A percentile compares a stretch with the other conserved stretches of the same genome.
Evolutionary conservation across 2,797 vertebrate genomes (phyloP).

Genomic region (Ispidina picta): DNA sequence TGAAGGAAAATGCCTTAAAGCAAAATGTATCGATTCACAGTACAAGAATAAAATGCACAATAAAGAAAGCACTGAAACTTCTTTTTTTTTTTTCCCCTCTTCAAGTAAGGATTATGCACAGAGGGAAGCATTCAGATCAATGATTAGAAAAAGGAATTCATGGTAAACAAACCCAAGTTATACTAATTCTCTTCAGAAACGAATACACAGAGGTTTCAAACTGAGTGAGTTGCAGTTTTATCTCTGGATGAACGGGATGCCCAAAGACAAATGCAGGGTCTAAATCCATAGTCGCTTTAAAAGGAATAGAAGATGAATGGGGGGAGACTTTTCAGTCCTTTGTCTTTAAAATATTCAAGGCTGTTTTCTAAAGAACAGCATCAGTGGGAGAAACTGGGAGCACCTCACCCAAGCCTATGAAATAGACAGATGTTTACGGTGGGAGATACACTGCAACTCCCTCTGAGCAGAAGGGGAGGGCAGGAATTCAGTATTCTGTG

Average conservation of each 20-base stretch:
- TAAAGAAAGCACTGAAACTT: neutral
- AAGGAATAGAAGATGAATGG: neutral
- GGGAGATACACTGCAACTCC: neutral
- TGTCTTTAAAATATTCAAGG: neutral
- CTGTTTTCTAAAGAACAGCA: neutral
- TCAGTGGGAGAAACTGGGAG: neutral
- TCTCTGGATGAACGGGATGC: neutral
- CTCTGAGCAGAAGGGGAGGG: neutral
- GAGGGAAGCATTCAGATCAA: neutral
- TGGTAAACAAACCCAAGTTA: neutral
- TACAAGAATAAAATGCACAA: neutral
- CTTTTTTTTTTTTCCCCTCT: neutral
- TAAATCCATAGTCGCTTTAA: neutral
- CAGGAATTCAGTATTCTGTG: neutral
- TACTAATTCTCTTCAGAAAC: neutral
- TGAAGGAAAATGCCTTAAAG: neutral
- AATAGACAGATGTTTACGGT: neutral
- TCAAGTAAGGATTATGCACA: neutral
- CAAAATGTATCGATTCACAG: neutral
- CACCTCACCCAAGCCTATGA: neutral
- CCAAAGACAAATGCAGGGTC: neutral
- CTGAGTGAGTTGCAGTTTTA: neutral
- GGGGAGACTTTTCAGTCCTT: neutral
- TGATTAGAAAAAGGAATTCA: neutral
- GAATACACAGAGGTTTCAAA: neutral